These are phyloP conservation scores for Isurus oxyrinchus DNA, from an alignment of 2,113 vertebrate species.

Conservation along the genomic window DNA sequence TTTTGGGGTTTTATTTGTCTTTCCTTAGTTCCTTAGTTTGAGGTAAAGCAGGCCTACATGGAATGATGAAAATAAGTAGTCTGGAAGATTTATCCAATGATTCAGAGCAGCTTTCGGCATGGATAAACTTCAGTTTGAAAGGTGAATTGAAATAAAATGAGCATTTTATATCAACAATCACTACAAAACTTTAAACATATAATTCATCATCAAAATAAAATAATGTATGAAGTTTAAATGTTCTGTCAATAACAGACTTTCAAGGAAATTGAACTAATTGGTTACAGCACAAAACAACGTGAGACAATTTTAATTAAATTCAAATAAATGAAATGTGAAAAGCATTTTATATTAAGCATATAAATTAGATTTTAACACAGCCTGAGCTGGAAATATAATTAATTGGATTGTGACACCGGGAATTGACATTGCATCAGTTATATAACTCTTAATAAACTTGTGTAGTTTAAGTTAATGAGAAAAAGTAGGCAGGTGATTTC, in stretches of 20 bases:
- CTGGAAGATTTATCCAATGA: neutral
- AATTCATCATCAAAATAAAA: constrained; percentile 13
- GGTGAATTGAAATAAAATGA: neutral
- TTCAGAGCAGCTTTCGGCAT: neutral
- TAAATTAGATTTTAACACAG: constrained; percentile 12
- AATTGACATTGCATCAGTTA: neutral
- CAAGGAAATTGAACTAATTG: constrained; percentile 20
- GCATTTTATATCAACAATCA: neutral
- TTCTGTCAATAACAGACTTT: neutral
- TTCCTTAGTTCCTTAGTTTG: neutral
- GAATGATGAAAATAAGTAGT: neutral
- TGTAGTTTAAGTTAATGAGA: neutral
- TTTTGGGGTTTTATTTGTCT: neutral
- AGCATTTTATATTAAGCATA: neutral
- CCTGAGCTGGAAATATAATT: neutral
- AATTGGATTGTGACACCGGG: neutral
- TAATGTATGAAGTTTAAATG: neutral
- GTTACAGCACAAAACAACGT: constrained; percentile 22
- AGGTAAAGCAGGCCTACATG: neutral
- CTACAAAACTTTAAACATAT: neutral
- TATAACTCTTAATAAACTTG: constrained; percentile 5
- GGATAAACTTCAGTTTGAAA: neutral
- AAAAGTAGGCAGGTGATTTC: neutral
- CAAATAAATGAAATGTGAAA: constrained; percentile 26
- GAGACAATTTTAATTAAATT: constrained; percentile 19